phyloP scores from a whole-genome alignment of 1,140 invertebrate genomes.

The Eurytemora carolleeae region DNA sequence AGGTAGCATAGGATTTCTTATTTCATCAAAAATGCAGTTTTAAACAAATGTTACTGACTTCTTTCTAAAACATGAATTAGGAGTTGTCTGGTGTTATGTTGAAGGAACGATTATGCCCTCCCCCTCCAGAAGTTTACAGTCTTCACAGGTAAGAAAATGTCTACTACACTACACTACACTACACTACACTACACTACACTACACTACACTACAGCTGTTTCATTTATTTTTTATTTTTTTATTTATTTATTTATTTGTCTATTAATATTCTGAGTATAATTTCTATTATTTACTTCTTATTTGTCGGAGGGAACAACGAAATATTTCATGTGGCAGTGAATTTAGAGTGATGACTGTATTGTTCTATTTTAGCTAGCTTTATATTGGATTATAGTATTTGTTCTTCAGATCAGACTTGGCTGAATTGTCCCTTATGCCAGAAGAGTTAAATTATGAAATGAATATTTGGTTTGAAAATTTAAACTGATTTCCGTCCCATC shows the following conservation, averaged over 20 bases:
- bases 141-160: constrained; percentile 43
- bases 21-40: not conserved
- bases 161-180: not conserved
- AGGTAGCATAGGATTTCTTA: not conserved
- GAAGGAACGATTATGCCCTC: constrained; percentile 76
- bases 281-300: no score
- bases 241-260: no score
- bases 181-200: not conserved
- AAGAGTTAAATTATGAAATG: no score
- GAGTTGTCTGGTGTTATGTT: constrained; percentile 84
- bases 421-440: no score
- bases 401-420: not conserved
- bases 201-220: not conserved
- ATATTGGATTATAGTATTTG: not conserved
- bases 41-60: not conserved
- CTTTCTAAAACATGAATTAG: constrained; percentile 6
- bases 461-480: no score
- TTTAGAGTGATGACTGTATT: not conserved
- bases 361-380: not conserved
- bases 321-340: not conserved
- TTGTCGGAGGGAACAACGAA: no score
- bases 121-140: constrained; percentile 96
- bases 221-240: not conserved
- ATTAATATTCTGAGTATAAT: no score
- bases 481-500: not conserved